Base-by-base conservation (phyloP, 2,113 vertebrate genomes). In the Ophthalmolycus amberensis region DNA sequence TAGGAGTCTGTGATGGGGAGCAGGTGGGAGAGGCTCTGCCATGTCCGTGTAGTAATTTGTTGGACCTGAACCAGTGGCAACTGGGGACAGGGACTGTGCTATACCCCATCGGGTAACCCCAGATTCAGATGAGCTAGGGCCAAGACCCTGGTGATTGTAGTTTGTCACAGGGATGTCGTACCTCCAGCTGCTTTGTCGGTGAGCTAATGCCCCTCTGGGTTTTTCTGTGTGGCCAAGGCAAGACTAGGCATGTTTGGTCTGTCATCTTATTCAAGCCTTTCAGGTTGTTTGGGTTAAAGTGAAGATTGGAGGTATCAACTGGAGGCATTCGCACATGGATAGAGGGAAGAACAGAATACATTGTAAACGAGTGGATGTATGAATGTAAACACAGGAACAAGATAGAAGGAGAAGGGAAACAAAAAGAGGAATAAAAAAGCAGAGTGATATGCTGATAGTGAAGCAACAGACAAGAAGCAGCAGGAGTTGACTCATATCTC, bases 401-500 rank as follows among this genome's bases (percentile, higher is more conserved):
- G 22, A 77, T 38, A 18, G 27, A 69, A 58, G n/a, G 10, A 50
- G 29, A 73, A 54, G 20, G 40, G 12, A 67, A 78, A 78, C 1
- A 2, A 80, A 84, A 80, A 42, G 44, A 56, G 38, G 65, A 46
- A 80, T 46, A 25, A 75, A 64, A 72, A 9, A 86, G 63, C 11
- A 48, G 65, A 48, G 56, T 56, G 56, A 79, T 79, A 40, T 58
- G 44, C 62, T 83, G 75, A 78, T 78, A 54, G 82, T 83, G 52
- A 62, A 90, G 71, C 77, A 82, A 77, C 46, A 70, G 75, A 87
- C 71, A 46, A 68, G 79, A 88, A 85, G 83, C 75, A 89, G 85
- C 82, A 85, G 83, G 85, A 86, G 75, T 88, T 72, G 85, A 90
- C 89, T 93, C 83, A 63, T 78, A 89, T 87, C 88, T 90, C 70